These are phyloP conservation scores for Ardeotis arabs DNA, from an alignment of 2,113 vertebrate genomes.

Conservation along the genomic window DNA sequence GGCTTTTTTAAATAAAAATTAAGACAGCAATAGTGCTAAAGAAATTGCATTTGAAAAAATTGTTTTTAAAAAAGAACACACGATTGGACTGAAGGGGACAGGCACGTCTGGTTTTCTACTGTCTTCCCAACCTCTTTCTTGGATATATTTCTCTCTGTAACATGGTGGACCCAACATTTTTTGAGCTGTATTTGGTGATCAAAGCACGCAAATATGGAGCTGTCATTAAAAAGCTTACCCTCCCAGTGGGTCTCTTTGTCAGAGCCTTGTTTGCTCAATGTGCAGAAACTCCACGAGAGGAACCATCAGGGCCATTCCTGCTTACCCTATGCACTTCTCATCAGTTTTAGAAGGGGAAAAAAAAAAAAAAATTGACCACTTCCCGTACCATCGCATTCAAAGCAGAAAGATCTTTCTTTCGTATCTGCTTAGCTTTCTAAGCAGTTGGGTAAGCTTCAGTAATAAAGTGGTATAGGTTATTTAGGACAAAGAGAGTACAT, in stretches of 20 bases:
- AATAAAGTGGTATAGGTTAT: background rate
- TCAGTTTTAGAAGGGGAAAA: background rate
- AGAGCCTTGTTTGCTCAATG: background rate
- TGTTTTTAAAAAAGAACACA: background rate
- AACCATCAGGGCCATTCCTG: background rate
- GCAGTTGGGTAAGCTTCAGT: background rate
- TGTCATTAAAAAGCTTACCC: background rate
- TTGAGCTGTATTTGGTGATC: background rate
- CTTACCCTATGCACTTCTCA: background rate
- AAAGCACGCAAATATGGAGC: accelerated
- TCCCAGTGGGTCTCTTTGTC: slow-evolving; percentile 6
- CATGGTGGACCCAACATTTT: background rate
- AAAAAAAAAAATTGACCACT: accelerated
- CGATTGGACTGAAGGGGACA: background rate
- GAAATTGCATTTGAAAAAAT: background rate
- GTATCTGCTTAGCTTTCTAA: background rate
- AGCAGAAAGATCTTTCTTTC: background rate
- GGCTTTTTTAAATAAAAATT: background rate
- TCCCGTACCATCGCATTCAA: accelerated
- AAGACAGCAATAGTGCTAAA: slow-evolving; percentile 61
- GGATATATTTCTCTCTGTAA: background rate
- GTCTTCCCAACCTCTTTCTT: slow-evolving; percentile 41
- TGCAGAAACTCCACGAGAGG: slow-evolving; percentile 43
- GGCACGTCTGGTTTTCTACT: background rate
- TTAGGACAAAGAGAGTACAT: background rate